A percentile compares a stretch with the other conserved stretches of the same genome.
These are phyloP conservation scores for Alca torda DNA, from an alignment of 2,797 vertebrate species.

Conservation along the genomic window DNA sequence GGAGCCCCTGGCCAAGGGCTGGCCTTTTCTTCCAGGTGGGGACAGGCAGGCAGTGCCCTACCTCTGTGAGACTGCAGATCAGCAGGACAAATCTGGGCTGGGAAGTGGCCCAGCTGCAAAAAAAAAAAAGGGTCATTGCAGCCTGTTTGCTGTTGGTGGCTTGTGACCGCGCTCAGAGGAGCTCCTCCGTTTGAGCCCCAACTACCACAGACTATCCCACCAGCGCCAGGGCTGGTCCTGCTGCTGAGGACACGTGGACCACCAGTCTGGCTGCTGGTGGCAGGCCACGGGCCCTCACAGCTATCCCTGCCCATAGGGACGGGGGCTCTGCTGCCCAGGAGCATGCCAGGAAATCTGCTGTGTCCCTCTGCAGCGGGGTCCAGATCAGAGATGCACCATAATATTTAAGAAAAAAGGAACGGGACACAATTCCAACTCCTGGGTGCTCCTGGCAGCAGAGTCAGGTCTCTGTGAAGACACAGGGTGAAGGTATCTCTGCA, in stretches of 20 bases:
- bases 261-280: not conserved
- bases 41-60: not conserved
- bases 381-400: not conserved
- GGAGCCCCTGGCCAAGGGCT: not conserved
- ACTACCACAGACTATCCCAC: not conserved
- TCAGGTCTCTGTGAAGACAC: not conserved
- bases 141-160: not conserved
- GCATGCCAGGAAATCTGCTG: not conserved
- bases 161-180: not conserved
- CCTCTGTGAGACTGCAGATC: not conserved
- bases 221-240: not conserved
- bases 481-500: not conserved
- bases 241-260: not conserved
- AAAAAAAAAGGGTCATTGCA: not conserved
- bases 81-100: not conserved
- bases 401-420: not conserved
- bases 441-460: not conserved
- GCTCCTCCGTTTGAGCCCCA: not conserved
- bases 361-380: not conserved
- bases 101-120: not conserved
- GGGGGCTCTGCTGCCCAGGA: not conserved
- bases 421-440: not conserved
- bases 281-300: not conserved
- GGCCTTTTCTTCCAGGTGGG: not conserved
- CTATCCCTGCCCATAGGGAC: not conserved